Conservation (phyloP, 2,113 vertebrate genomes). For the Tetraodon nigroviridis region DNA sequence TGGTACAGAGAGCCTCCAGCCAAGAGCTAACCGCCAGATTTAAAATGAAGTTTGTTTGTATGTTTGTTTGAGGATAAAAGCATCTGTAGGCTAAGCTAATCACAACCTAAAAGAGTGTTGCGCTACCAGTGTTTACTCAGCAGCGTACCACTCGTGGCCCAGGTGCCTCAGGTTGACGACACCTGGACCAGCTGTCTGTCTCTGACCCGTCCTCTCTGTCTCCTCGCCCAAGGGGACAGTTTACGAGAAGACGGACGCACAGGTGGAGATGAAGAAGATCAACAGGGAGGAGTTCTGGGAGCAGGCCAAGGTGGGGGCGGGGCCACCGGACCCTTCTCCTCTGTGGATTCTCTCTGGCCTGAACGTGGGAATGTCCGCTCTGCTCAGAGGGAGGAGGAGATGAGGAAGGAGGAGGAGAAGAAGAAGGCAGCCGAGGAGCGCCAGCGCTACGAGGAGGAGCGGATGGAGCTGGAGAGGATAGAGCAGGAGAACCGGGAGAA, state of each 20-base stretch:
- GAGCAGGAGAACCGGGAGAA: constrained; percentile 93
- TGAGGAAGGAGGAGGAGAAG: constrained; percentile 90
- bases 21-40: too few relatives aligned
- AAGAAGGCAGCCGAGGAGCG: constrained; percentile 88
- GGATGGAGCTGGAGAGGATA: constrained; percentile 91
- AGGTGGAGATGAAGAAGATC: constrained; percentile 96
- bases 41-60: too few relatives aligned
- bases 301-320: constrained; percentile 85
- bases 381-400: constrained; percentile 88
- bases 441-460: constrained; percentile 89
- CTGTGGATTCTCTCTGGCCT: neutral
- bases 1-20: constrained; percentile 54
- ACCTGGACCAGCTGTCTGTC: too few relatives aligned
- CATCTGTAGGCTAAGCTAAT: neutral
- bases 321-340: neutral
- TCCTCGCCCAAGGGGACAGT: constrained; percentile 81
- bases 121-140: neutral
- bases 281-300: constrained; percentile 99
- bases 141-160: too few relatives aligned
- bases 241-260: constrained; percentile 94
- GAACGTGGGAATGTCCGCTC: neutral
- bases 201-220: neutral
- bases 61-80: too few relatives aligned
- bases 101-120: neutral
- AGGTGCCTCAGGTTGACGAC: too few relatives aligned